A percentile compares a stretch with the other conserved stretches of the same genome.
These are phyloP conservation scores for Papilio helenus DNA, from an alignment of 1,140 invertebrate species.

Conservation along the genomic window DNA sequence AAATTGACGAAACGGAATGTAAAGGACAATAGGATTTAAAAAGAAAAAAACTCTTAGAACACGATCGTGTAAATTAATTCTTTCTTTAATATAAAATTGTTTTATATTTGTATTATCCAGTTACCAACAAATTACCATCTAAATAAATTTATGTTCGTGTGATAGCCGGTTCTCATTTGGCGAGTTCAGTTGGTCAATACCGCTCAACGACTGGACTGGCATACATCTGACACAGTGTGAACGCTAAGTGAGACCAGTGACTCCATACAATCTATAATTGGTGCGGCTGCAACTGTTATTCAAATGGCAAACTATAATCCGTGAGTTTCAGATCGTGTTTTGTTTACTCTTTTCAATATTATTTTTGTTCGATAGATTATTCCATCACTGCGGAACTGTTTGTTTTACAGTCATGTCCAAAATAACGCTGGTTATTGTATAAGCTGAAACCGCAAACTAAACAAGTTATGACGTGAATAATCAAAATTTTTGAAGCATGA, in stretches of 20 bases:
- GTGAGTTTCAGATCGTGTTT: too few species aligned
- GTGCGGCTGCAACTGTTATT: too few species aligned
- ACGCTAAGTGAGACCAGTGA: too few species aligned
- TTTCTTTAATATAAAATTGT: background rate
- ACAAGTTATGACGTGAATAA: constrained; percentile 4
- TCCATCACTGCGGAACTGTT: background rate
- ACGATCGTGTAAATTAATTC: background rate
- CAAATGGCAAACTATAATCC: too few species aligned
- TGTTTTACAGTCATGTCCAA: background rate
- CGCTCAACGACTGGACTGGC: too few species aligned
- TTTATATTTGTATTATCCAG: background rate
- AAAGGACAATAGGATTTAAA: constrained; percentile 6
- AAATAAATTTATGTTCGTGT: too few species aligned
- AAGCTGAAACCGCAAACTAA: background rate
- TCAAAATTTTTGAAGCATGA: constrained; percentile 22
- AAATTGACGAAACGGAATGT: background rate
- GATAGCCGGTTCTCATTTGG: too few species aligned
- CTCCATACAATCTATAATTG: too few species aligned
- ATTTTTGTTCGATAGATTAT: background rate
- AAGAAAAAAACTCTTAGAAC: background rate
- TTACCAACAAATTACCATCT: too few species aligned
- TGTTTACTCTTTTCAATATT: background rate
- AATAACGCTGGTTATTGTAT: background rate
- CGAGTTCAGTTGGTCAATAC: too few species aligned
- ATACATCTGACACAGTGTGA: too few species aligned